phyloP scores from a whole-genome alignment of 2,888 invertebrate species.

The Hirtodrosophila alboralis region DNA sequence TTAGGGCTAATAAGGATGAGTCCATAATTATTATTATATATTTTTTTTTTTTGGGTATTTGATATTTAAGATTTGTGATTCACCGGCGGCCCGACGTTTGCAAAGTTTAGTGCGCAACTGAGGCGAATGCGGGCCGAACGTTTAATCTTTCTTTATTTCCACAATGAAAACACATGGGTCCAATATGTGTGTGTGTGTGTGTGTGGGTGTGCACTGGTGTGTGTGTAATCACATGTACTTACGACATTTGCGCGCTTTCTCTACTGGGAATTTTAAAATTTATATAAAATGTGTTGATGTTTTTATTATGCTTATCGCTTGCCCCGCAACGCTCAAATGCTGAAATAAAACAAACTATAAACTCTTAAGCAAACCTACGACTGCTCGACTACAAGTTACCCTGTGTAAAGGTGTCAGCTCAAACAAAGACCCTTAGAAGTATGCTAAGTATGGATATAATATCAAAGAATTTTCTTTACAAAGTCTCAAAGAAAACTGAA shows the following conservation, averaged over 20 bases:
- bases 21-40: too few species aligned
- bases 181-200: constrained; percentile 7
- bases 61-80: too few species aligned
- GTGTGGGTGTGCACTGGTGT: constrained; percentile 10
- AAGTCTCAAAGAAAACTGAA: too few species aligned
- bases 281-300: constrained; percentile 52
- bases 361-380: background rate
- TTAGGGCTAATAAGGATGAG: constrained; percentile 5
- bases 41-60: constrained; percentile 1
- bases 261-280: constrained; percentile 41
- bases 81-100: constrained; percentile 54
- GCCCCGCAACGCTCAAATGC: constrained; percentile 41
- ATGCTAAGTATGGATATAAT: constrained; percentile 13
- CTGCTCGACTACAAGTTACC: constrained; percentile 22
- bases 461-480: too few species aligned
- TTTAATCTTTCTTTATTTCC: constrained; percentile 54
- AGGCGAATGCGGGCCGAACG: constrained; percentile 28
- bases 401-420: background rate
- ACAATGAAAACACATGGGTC: constrained; percentile 28
- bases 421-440: constrained; percentile 10
- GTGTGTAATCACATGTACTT: constrained; percentile 47
- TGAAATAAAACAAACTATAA: constrained; percentile 21
- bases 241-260: constrained; percentile 68
- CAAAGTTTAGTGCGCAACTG: constrained; percentile 69
- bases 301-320: constrained; percentile 55